A percentile compares a stretch with the other conserved stretches of the same genome.
Evolutionary conservation across 2,797 vertebrate genomes (phyloP).

Genomic region (Eospalax fontanierii): DNA sequence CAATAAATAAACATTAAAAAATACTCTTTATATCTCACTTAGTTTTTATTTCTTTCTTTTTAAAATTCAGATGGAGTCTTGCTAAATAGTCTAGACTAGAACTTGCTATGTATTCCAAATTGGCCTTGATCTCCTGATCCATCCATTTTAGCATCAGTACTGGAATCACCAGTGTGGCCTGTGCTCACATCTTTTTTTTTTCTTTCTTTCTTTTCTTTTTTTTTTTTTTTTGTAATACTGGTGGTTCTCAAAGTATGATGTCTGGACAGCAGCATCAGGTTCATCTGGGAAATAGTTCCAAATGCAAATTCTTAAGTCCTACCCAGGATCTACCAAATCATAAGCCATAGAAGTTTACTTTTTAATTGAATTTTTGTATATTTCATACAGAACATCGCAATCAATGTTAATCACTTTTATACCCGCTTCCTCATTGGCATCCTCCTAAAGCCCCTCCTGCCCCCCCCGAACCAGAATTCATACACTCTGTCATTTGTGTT

Average conservation of each 20-base stretch:
- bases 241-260: neutral
- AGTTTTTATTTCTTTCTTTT: neutral
- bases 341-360: conserved; percentile 1
- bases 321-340: neutral
- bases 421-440: too few relatives aligned
- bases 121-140: neutral
- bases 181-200: neutral
- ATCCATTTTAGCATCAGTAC: neutral
- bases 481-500: too few relatives aligned
- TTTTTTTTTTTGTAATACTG: conserved; percentile 1
- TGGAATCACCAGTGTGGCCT: neutral
- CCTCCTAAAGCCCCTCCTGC: too few relatives aligned
- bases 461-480: too few relatives aligned
- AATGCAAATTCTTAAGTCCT: neutral
- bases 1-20: too few relatives aligned
- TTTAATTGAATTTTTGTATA: too few relatives aligned
- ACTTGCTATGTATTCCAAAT: neutral
- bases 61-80: neutral
- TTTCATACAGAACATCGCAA: too few relatives aligned
- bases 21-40: neutral
- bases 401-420: too few relatives aligned
- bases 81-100: neutral
- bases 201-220: too few relatives aligned
- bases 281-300: conserved; percentile 37
- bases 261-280: neutral